These are phyloP conservation scores for Climacteris rufus DNA, from an alignment of 2,113 vertebrate species.

Conservation along the genomic window DNA sequence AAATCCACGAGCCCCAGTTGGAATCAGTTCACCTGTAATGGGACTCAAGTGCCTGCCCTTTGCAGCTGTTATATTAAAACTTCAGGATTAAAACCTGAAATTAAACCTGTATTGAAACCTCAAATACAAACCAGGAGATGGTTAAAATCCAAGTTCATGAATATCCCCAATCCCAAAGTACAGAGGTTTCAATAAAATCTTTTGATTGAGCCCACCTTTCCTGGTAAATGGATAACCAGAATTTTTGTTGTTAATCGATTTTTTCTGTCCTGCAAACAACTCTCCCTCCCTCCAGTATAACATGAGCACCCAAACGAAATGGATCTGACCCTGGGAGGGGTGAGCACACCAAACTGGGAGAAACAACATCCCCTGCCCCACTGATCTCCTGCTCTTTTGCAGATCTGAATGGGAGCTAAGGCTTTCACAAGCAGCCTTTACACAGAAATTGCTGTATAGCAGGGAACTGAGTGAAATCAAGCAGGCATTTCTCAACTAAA, in stretches of 20 bases:
- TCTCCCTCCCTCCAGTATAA: background rate
- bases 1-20: accelerated
- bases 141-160: background rate
- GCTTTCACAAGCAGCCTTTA: background rate
- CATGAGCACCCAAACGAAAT: background rate
- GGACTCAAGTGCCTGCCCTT: background rate
- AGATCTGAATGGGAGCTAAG: background rate
- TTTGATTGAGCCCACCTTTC: background rate
- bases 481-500: background rate
- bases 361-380: background rate
- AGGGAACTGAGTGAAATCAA: background rate
- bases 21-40: background rate
- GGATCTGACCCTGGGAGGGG: background rate
- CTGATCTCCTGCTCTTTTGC: background rate
- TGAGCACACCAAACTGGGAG: background rate
- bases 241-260: background rate
- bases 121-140: background rate
- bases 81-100: too few relatives aligned
- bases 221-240: background rate
- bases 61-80: background rate
- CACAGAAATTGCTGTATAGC: background rate
- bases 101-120: too few relatives aligned
- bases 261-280: background rate
- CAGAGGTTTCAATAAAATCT: background rate
- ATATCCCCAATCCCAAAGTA: background rate